Conservation (phyloP, 2,113 vertebrate genomes). For the Tapirus terrestris region DNA sequence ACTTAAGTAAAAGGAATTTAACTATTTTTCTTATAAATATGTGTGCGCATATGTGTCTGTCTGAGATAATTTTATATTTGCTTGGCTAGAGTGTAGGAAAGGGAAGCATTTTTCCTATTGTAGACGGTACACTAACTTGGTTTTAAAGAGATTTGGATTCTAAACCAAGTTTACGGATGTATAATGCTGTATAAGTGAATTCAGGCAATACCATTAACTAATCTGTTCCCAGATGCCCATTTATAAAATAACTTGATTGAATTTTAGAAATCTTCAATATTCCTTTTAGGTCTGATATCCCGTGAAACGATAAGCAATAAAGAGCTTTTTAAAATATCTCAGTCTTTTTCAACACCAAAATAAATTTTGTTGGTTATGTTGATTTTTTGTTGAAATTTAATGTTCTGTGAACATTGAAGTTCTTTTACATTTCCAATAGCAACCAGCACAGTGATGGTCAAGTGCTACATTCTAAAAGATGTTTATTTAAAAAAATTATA, state of each 20-base stretch:
- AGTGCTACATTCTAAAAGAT: not conserved
- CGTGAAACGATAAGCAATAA: not conserved
- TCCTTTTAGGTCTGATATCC: not conserved
- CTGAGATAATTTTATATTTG: not conserved
- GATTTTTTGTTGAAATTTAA: not conserved
- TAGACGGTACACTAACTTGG: not conserved
- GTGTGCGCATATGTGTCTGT: not conserved
- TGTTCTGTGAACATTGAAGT: not conserved
- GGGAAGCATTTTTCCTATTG: not conserved
- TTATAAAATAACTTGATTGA: not conserved
- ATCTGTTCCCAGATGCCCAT: not conserved
- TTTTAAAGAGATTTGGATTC: not conserved
- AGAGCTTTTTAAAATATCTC: not conserved
- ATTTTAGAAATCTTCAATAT: not conserved
- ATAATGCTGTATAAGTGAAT: not conserved
- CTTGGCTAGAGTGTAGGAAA: not conserved
- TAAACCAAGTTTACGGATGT: not conserved
- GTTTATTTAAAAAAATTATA: not conserved
- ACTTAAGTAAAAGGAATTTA: not conserved
- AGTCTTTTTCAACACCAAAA: not conserved
- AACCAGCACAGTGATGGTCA: not conserved
- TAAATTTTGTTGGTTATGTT: not conserved
- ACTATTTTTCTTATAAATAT: conserved; percentile 1
- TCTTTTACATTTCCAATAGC: not conserved
- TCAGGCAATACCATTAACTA: not conserved